Percentiles rank a stretch among this genome's conserved stretches.
Evolutionary conservation across 2,888 invertebrate species (phyloP).

Genomic region (Epiblema foenella): DNA sequence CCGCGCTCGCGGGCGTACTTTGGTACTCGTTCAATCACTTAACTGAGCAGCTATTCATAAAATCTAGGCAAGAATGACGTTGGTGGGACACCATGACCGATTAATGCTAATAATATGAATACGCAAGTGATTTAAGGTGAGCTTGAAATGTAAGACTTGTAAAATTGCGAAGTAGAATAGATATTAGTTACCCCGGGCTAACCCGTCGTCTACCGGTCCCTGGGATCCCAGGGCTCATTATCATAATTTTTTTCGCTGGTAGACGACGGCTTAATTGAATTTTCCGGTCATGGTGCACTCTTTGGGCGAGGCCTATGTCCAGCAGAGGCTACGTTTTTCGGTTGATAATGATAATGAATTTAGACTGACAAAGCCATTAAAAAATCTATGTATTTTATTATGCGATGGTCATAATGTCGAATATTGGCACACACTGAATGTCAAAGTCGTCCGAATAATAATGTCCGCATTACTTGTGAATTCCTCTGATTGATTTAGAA

Average conservation of each 20-base stretch:
- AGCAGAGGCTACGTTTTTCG: too few species aligned
- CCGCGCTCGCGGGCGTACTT: neutral
- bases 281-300: too few species aligned
- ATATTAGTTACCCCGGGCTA: neutral
- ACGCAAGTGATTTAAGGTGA: neutral
- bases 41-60: neutral
- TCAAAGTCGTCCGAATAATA: neutral
- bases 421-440: neutral
- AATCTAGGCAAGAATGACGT: neutral
- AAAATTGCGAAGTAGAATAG: neutral
- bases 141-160: neutral
- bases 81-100: neutral
- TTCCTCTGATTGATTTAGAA: neutral
- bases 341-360: too few species aligned
- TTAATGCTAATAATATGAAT: conserved; percentile 1
- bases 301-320: too few species aligned
- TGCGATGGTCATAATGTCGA: neutral
- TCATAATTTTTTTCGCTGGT: too few species aligned
- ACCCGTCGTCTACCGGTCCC: too few species aligned
- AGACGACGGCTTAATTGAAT: too few species aligned
- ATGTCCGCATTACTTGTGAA: neutral
- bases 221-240: too few species aligned
- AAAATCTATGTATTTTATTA: neutral
- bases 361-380: neutral
- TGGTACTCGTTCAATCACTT: neutral